Conservation (phyloP, 2,113 vertebrate genomes). For the Cynoglossus semilaevis region DNA sequence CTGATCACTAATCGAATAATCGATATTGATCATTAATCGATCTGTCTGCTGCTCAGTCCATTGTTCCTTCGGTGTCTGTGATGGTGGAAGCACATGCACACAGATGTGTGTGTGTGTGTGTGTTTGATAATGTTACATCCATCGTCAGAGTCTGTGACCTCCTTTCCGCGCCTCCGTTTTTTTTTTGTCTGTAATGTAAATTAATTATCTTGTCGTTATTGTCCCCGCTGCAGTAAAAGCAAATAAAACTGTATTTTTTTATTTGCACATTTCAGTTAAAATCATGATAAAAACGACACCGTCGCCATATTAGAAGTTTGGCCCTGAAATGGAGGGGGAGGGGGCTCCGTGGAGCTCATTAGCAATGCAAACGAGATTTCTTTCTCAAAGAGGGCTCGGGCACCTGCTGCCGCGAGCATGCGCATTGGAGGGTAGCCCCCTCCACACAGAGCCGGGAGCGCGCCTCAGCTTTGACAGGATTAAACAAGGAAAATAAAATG, state of each 20-base stretch:
- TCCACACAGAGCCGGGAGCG: slow-evolving; percentile 18
- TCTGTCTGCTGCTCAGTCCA: too few species aligned
- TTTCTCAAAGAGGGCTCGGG: slow-evolving; percentile 38
- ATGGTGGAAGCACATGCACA: too few species aligned
- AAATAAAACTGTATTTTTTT: neutral
- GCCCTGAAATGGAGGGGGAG: slow-evolving; percentile 61
- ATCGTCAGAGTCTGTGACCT: too few species aligned
- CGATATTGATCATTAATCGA: too few species aligned
- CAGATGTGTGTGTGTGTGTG: too few species aligned
- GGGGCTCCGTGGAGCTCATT: slow-evolving; percentile 51
- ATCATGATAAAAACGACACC: slow-evolving; percentile 21
- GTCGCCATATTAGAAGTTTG: slow-evolving; percentile 59
- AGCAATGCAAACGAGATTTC: slow-evolving; percentile 63
- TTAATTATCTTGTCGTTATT: too few species aligned
- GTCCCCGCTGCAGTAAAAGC: too few species aligned
- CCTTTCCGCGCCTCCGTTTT: too few species aligned
- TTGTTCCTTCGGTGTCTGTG: too few species aligned
- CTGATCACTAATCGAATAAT: too few species aligned
- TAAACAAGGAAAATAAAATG: neutral
- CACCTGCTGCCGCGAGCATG: slow-evolving; percentile 67
- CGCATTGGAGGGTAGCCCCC: slow-evolving; percentile 19
- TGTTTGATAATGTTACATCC: too few species aligned
- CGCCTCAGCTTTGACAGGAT: slow-evolving; percentile 42
- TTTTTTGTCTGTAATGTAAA: too few species aligned
- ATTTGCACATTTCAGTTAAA: neutral